Evolutionary conservation across 2,888 invertebrate species (phyloP), one percentile per base, ranked within the genome.

Genomic region (Archips crataeganus): DNA sequence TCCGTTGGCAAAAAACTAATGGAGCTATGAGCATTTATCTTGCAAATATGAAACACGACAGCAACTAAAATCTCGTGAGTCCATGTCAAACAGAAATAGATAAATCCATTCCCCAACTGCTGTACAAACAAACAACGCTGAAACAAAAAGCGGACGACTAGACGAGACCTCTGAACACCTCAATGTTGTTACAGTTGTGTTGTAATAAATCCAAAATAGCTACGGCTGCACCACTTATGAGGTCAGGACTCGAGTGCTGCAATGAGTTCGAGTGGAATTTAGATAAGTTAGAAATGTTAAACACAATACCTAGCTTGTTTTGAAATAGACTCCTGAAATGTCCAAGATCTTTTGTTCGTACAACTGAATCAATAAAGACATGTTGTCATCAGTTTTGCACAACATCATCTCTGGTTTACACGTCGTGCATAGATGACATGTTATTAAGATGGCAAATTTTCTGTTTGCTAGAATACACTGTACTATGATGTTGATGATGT

Each of bases 141-240:
- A 60, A 60, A 39, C 39, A 34, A 60, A 59, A 60, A 60, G 60
- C 60, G 57, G 39, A 11, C 60, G n/a, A 34, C 59, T 3, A 3
- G 4, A 32, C 57, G 4, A 76, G 76, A 70, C 76, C 73, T 71
- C 73, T 62, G 75, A 65, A 70, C 78, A 81, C 81, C 83, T 82
- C 83, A 81, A 77, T 85, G 80, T 85, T 83, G 75, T 79, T 80
- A 74, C 84, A 85, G 84, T 83, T 85, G 81, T 79, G 77, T 51
- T 75, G 78, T 79, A 78, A 82, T 85, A 80, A 84, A 84, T 79
- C 67, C 23, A 73, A 80, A 80, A 78, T 78, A 79, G 80, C 80
- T 78, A 81, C 81, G 76, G 70, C 70, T 75, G 76, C 75, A 70
- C 72, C 47, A 15, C 67, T 61, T 63, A 72, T 57, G 63, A 79